Conservation (phyloP, 2,113 vertebrate genomes). For the Cavia aperea region DNA sequence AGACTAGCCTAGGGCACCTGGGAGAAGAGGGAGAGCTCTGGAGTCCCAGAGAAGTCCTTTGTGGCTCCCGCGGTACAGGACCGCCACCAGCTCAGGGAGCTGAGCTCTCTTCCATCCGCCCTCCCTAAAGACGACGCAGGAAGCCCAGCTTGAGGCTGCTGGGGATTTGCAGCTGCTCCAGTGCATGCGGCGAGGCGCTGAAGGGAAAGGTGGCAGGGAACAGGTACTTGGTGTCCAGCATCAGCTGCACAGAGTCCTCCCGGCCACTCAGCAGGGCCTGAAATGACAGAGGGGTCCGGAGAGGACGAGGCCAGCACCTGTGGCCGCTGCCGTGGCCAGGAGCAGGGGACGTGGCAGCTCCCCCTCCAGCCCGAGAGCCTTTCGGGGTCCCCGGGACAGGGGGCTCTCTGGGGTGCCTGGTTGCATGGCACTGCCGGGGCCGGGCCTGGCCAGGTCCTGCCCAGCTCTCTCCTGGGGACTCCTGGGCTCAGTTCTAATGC, state of each 20-base stretch:
- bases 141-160: slow-evolving; percentile 91
- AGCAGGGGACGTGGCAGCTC: neutral
- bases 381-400: neutral
- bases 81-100: neutral
- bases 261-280: slow-evolving; percentile 87
- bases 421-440: neutral
- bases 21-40: neutral
- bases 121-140: slow-evolving; percentile 83
- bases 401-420: neutral
- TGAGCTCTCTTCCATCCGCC: neutral
- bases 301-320: neutral
- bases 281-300: slow-evolving; percentile 64
- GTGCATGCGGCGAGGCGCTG: slow-evolving; percentile 84
- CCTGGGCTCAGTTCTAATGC: neutral
- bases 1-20: neutral
- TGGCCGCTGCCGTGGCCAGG: neutral
- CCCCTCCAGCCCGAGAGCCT: neutral
- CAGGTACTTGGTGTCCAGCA: slow-evolving; percentile 89
- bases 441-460: neutral
- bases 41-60: neutral
- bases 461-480: neutral
- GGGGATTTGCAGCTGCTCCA: slow-evolving; percentile 92
- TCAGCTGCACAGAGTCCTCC: slow-evolving; percentile 83
- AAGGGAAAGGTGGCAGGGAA: slow-evolving; percentile 97
- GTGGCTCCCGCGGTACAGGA: neutral